Evolutionary conservation across 2,888 invertebrate genomes (phyloP), one percentile per base, ranked within the genome.

Genomic region (Acrobasis repandana): DNA sequence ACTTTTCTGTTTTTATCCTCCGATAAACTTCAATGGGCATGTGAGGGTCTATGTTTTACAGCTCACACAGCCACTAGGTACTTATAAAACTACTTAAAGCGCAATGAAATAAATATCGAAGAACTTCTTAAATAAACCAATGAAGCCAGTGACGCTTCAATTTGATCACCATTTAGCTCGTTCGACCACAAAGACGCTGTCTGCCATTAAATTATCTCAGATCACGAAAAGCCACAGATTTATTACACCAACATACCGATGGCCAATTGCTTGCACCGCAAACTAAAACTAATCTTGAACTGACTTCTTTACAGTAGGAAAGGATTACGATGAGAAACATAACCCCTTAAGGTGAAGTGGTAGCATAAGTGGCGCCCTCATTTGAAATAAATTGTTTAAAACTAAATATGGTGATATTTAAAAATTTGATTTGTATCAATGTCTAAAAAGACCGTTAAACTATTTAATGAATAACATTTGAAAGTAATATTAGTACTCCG

Each of bases 141-240:
- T n/a, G 11, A 50, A 28, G 20, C 28, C 50, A 50, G 33, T 50
- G 33, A 50, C 33, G n/a, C 14, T 20, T 14, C 20, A 28, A 20
- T 50, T 50, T 33, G 50, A 50, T 50, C 50, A 11, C 50, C 20
- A 50, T 28, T 34, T 36, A 33, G 16, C 36, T 46, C 28, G 28
- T 15, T 56, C n/a, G 28, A 20, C 56, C 43, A 56, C 28, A 46
- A 56, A 46, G 46, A 43, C 43, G n/a, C 43, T 28, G 18, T 56
- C 28, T 14, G 10, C 56, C 46, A 47, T 56, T 28, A 46, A 56
- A 46, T 56, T 56, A 20, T 46, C 46, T 46, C 2, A 43, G 46
- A 56, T 56, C 56, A 56, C 20, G n/a, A 28, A 15, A 56, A 43
- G 18, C 56, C 46, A 15, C 46, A 56, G 56, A 56, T 56, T 56